Base-by-base conservation (phyloP, 92 coral and sea anemone genomes). In the Paramuricea clavata region DNA sequence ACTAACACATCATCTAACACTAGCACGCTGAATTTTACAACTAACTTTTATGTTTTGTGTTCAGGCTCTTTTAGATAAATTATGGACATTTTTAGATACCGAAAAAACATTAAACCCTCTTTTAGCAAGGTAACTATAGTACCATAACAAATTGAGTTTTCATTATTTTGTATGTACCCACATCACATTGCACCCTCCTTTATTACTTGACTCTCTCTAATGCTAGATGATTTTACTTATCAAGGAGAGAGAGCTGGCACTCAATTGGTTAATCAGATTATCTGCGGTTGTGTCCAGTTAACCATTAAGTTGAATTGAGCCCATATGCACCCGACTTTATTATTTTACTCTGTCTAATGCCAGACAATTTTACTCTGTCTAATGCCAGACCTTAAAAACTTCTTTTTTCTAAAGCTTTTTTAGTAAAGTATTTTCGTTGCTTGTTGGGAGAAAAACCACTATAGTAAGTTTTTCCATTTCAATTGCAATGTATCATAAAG, bases 81-180 rank as follows among this genome's bases (percentile, higher is more conserved):
- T 96, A 71, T 96, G 99, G 99, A 88, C 98, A 78, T 96, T 96
- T 89, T 86, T 96, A 95, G 97, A 91, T 30, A 76, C 85, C 27
- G 98, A 96, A 31, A 94, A 98, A 21, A 95, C 99, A 15, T 90
- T 96, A 10, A 96, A 96, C 78, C 99, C 99, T 35, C 89, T 96
- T 21, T 90, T 96, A 85, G 99, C 99, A 79, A 96, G 99, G 99
- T 96, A 54, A 21, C 16, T 54, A 9, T 9, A 10, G 86, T 3
- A 47, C 32, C 5, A 35, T 34, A 16, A 17, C 12, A 69, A 19
- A 33, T 69, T 5, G 1, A 44, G 15, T 74, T 74, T 74, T 41
- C 12, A 74, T 36, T 35, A 8, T 2, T 57, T 57, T 57, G 23
- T 1, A 17, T 15, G 23, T 76, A 32, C n/a, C n/a, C n/a, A n/a